phyloP scores from a whole-genome alignment of 2,797 vertebrate genomes.

The Synanceia verrucosa region DNA sequence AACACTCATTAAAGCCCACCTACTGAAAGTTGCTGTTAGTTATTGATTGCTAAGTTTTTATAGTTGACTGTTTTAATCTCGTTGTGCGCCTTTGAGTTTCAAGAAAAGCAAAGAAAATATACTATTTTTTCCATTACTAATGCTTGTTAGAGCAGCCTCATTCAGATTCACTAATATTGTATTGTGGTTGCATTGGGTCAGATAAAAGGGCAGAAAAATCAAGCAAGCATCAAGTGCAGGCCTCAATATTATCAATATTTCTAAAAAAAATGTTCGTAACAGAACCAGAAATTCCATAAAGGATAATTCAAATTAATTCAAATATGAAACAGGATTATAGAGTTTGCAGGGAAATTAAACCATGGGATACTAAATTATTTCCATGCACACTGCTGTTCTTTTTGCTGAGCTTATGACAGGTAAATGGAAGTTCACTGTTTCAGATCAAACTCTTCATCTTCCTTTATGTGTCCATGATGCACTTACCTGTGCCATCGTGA shows the following conservation, averaged over 20 bases:
- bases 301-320: background rate
- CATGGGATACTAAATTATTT: background rate
- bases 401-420: background rate
- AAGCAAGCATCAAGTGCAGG: background rate
- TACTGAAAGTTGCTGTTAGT: too few relatives aligned
- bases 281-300: background rate
- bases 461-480: too few relatives aligned
- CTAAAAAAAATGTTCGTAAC: background rate
- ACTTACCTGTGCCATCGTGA: slow-evolving; percentile 94
- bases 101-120: too few relatives aligned
- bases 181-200: slow-evolving; percentile 22
- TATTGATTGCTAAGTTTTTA: too few relatives aligned
- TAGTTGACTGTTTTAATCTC: too few relatives aligned
- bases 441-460: background rate
- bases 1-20: too few relatives aligned
- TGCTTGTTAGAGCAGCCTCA: background rate
- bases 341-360: background rate
- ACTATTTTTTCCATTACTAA: too few relatives aligned
- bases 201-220: background rate
- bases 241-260: slow-evolving; percentile 16
- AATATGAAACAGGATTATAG: background rate
- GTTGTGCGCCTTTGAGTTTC: too few relatives aligned
- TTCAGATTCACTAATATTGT: slow-evolving; percentile 20
- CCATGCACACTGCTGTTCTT: background rate
- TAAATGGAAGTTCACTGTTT: background rate